Conservation (phyloP, 2,797 vertebrate species). For the Phyllotis vaccarum region DNA sequence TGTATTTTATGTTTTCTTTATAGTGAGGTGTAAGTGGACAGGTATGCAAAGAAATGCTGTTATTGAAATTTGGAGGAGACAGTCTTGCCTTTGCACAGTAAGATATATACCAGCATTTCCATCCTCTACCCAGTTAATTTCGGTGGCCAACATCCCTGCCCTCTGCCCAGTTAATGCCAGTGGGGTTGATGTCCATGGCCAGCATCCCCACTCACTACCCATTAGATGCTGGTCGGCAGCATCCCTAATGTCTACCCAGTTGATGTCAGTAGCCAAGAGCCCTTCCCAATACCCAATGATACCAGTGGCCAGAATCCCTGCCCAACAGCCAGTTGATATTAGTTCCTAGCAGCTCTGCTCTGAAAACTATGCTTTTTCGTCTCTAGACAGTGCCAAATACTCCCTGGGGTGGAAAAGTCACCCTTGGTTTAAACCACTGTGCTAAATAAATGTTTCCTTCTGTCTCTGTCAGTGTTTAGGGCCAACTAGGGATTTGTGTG, state of each 20-base stretch:
- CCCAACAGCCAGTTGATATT: too few relatives aligned
- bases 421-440: neutral
- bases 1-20: neutral
- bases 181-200: too few relatives aligned
- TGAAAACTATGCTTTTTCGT: neutral
- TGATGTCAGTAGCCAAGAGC: neutral
- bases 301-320: neutral
- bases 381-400: neutral
- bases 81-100: neutral
- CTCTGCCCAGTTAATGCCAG: neutral
- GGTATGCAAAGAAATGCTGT: neutral
- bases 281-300: neutral
- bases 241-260: neutral
- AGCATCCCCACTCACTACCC: neutral
- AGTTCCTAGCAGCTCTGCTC: neutral
- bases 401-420: neutral
- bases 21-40: neutral
- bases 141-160: neutral
- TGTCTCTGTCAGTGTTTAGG: constrained; percentile 24
- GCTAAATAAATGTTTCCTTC: constrained; percentile 12
- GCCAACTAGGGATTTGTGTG: neutral
- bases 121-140: neutral
- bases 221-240: neutral
- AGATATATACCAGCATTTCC: neutral
- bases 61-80: neutral